phyloP scores from a whole-genome alignment of 2,888 invertebrate species.

The Seladonia tumulorum region DNA sequence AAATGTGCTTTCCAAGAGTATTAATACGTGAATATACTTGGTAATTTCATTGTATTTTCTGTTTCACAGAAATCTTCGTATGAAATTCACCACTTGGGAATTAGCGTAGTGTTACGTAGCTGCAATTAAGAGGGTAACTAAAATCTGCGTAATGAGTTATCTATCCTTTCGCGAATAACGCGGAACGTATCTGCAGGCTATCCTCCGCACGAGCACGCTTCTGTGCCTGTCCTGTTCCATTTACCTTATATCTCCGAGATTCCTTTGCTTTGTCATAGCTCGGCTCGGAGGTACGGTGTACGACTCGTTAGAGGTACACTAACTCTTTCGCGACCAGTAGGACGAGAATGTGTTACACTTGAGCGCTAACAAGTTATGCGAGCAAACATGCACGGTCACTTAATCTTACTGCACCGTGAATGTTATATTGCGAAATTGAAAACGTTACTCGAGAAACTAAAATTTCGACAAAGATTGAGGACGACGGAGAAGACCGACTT shows the following conservation, averaged over 20 bases:
- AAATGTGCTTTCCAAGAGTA: not conserved
- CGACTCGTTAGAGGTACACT: not conserved
- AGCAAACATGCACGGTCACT: not conserved
- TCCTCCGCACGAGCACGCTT: not conserved
- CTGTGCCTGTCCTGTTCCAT: not conserved
- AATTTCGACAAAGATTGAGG: too few species aligned
- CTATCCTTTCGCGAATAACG: slow-evolving; percentile 15
- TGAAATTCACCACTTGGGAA: not conserved
- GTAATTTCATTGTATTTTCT: not conserved
- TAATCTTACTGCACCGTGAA: not conserved
- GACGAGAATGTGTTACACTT: not conserved
- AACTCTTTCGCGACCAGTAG: not conserved
- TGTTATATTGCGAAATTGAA: not conserved
- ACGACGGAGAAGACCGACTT: too few species aligned
- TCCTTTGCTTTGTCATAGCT: slow-evolving; percentile 15
- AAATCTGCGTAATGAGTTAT: slow-evolving; percentile 11
- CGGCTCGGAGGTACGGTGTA: not conserved
- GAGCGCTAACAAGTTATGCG: not conserved
- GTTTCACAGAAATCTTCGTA: not conserved
- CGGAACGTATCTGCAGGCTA: slow-evolving; percentile 18
- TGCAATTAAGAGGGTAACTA: not conserved
- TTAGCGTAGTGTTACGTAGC: not conserved
- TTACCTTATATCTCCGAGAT: slow-evolving; percentile 6
- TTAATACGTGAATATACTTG: not conserved
- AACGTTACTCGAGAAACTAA: not conserved